Conservation (phyloP, 2,888 invertebrate genomes). For the Schizotus pectinicornis region DNA sequence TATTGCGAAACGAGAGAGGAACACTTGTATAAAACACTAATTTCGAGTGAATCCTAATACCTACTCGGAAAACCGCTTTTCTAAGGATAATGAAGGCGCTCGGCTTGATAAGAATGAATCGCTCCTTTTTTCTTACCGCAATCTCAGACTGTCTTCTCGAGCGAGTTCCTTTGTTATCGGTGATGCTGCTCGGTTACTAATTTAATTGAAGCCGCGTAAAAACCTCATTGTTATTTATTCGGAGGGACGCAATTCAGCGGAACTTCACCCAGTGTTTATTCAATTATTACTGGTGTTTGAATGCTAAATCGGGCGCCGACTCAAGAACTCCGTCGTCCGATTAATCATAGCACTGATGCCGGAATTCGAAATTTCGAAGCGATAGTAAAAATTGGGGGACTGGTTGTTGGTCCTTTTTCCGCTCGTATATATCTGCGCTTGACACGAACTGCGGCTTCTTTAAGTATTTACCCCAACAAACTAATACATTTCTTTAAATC, state of each 20-base stretch:
- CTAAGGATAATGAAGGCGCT: conserved; percentile 32
- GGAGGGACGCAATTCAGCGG: too few relatives aligned
- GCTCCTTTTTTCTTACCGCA: conserved; percentile 30
- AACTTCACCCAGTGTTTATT: too few relatives aligned
- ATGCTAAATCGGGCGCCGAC: too few relatives aligned
- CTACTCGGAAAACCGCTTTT: conserved; percentile 30
- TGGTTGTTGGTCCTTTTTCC: too few relatives aligned
- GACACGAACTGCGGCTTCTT: background rate
- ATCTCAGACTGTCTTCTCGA: conserved; percentile 36
- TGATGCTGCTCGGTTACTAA: conserved; percentile 38
- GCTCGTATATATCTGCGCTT: background rate
- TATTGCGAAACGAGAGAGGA: conserved; percentile 3
- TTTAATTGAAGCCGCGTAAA: conserved; percentile 33
- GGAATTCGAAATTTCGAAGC: too few relatives aligned
- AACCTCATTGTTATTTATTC: conserved; percentile 2
- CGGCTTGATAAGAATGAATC: conserved; percentile 33
- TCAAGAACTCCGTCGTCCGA: too few relatives aligned
- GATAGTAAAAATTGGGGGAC: too few relatives aligned
- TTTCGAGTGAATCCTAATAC: conserved; percentile 29
- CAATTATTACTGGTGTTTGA: too few relatives aligned
- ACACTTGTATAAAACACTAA: conserved; percentile 30
- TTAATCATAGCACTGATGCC: too few relatives aligned
- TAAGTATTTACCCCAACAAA: background rate
- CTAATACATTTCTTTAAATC: background rate
- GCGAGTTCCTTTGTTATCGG: conserved; percentile 34